Evolutionary conservation across 2,113 vertebrate species (phyloP).

Genomic region (Brachyhypopomus occidentalis): DNA sequence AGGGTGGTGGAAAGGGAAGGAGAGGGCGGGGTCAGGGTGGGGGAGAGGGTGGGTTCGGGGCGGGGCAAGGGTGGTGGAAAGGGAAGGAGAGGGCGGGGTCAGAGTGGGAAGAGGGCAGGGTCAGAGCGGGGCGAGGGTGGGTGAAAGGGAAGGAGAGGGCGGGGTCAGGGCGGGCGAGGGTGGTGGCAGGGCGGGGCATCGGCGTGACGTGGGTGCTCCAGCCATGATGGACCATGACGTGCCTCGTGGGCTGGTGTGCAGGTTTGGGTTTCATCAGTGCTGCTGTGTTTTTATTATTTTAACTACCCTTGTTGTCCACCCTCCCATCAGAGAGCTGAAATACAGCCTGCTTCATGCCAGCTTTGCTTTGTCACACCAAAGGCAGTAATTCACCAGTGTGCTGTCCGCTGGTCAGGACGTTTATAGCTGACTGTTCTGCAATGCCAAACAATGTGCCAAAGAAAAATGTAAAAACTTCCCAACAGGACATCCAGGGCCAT

Average conservation of each 20-base stretch:
- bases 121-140: slow-evolving; percentile 39
- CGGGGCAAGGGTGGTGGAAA: neutral
- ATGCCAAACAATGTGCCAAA: neutral
- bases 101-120: neutral
- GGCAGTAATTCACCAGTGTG: neutral
- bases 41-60: slow-evolving; percentile 37
- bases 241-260: neutral
- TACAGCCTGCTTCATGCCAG: neutral
- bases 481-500: no score
- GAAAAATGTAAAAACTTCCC: neutral
- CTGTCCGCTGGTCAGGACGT: neutral
- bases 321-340: neutral
- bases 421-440: neutral
- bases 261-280: slow-evolving; percentile 70
- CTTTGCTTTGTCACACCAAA: neutral
- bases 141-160: no score
- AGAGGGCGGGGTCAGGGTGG: neutral
- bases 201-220: slow-evolving; percentile 52
- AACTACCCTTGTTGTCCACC: neutral
- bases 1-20: slow-evolving; percentile 13
- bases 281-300: slow-evolving; percentile 53
- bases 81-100: no score
- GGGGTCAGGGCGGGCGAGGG: slow-evolving; percentile 15
- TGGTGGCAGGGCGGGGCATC: neutral
- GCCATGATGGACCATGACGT: slow-evolving; percentile 32